Conservation (phyloP, 2,888 invertebrate species). For the Calameuta pallipes region DNA sequence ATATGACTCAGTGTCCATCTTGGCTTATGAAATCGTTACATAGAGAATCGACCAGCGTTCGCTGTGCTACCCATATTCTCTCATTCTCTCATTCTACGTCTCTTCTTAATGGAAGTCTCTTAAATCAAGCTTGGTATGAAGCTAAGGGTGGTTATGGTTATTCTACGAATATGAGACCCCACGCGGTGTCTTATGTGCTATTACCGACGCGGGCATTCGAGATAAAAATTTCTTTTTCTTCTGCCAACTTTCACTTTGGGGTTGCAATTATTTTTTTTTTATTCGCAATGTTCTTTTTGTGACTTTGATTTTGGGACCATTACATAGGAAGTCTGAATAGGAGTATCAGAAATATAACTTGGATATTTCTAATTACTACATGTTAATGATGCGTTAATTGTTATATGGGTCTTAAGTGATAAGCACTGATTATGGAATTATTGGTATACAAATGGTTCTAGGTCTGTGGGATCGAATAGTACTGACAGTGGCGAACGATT, state of each 20-base stretch:
- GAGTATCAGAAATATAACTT: too few relatives aligned
- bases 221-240: background rate
- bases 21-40: conserved; percentile 20
- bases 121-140: background rate
- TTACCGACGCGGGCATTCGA: background rate
- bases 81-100: background rate
- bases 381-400: too few relatives aligned
- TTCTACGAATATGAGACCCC: background rate
- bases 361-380: too few relatives aligned
- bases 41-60: conserved; percentile 11
- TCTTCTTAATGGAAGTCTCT: background rate
- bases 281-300: background rate
- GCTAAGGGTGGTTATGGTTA: background rate
- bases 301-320: background rate
- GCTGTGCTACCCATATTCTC: background rate
- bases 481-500: background rate
- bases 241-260: background rate
- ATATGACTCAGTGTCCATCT: conserved; percentile 18
- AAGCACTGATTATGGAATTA: background rate
- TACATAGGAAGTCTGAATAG: background rate
- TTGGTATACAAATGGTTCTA: background rate
- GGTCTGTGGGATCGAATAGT: background rate
- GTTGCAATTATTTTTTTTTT: background rate
- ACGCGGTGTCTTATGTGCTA: background rate
- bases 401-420: background rate